Conservation (phyloP, 2,888 invertebrate species). For the Disparrhopalites patrizii region DNA sequence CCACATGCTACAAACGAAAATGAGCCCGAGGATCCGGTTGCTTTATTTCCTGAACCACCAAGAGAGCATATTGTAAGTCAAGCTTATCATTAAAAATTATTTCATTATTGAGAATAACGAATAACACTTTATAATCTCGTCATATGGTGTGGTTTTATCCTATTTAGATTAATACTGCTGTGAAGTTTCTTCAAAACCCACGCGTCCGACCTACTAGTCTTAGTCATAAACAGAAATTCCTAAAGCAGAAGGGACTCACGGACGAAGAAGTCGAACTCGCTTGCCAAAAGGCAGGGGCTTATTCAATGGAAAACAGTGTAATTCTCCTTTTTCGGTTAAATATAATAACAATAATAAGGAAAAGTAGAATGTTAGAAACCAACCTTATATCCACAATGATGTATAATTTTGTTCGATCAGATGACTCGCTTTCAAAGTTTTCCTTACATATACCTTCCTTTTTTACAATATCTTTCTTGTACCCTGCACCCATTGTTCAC, state of each 20-base stretch:
- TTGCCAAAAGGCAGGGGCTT: conserved; percentile 61
- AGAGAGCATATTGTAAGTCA: conserved; percentile 39
- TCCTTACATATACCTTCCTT: too few species aligned
- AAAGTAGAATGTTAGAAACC: not conserved
- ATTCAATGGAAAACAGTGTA: conserved; percentile 4
- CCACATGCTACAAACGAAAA: conserved; percentile 15
- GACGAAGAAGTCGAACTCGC: conserved; percentile 71
- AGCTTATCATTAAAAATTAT: not conserved
- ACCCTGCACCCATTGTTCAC: too few species aligned
- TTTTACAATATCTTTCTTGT: too few species aligned
- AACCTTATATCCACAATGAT: not conserved
- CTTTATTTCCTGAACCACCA: conserved; percentile 26
- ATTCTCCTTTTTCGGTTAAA: too few species aligned
- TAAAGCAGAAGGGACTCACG: conserved; percentile 71
- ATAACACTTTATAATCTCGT: too few species aligned
- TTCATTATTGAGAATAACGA: too few species aligned
- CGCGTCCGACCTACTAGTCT: conserved; percentile 72
- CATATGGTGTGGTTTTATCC: too few species aligned
- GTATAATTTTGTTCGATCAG: too few species aligned
- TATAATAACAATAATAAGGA: too few species aligned
- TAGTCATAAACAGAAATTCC: conserved; percentile 72
- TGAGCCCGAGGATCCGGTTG: conserved; percentile 14
- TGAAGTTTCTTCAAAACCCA: conserved; percentile 81
- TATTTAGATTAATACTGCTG: conserved; percentile 77
- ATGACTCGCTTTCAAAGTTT: too few species aligned